These are phyloP conservation scores for Parascotia fuliginaria DNA, from an alignment of 2,888 invertebrate species.

Conservation along the genomic window DNA sequence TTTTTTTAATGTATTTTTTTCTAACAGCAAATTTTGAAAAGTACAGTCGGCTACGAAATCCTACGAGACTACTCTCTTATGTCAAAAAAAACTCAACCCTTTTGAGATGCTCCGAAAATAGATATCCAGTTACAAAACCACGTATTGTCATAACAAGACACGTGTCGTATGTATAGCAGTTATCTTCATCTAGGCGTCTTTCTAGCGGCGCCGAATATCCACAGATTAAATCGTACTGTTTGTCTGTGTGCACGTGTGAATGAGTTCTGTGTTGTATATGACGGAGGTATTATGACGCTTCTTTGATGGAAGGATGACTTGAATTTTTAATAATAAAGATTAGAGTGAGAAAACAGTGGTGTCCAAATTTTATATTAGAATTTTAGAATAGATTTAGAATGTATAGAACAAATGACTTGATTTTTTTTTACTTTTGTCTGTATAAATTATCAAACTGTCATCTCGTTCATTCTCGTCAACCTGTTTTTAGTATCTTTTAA, in stretches of 20 bases:
- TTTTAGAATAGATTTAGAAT: too few species aligned
- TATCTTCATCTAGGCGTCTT: constrained; percentile 72
- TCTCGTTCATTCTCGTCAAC: too few species aligned
- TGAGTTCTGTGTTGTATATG: constrained; percentile 32
- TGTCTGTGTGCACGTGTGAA: constrained; percentile 42
- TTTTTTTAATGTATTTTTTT: too few species aligned
- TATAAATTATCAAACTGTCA: too few species aligned
- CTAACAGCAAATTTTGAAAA: not conserved
- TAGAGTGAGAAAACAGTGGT: too few species aligned
- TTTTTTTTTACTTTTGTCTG: too few species aligned
- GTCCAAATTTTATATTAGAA: too few species aligned
- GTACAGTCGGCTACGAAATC: constrained; percentile 15
- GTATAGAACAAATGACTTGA: too few species aligned
- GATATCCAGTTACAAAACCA: constrained; percentile 51
- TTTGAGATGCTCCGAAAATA: constrained; percentile 41
- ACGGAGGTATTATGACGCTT: constrained; percentile 11
- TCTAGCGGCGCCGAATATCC: constrained; percentile 74
- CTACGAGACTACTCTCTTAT: constrained; percentile 9
- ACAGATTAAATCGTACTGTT: constrained; percentile 51
- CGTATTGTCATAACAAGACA: constrained; percentile 73
- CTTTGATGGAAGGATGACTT: not conserved
- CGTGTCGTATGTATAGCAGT: constrained; percentile 59
- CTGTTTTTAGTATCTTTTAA: too few species aligned
- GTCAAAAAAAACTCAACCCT: constrained; percentile 35
- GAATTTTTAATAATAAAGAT: constrained; percentile 6